These are phyloP conservation scores for Onthophagus taurus DNA, from an alignment of 1,140 invertebrate species.

Conservation along the genomic window DNA sequence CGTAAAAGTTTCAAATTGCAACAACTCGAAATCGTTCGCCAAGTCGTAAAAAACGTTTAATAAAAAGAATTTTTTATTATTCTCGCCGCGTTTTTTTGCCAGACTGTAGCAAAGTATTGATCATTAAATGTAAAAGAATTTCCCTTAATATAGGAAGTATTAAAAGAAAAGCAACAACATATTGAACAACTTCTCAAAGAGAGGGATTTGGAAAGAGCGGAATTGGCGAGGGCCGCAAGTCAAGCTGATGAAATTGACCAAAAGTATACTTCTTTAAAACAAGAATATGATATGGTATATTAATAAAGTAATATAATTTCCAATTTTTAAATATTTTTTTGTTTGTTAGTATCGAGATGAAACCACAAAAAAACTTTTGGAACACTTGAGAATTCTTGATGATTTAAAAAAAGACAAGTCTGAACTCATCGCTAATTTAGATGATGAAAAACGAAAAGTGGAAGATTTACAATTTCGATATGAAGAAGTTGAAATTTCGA, in stretches of 20 bases:
- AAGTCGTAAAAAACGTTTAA: no score
- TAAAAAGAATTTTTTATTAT: no score
- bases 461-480: conserved; percentile 88
- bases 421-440: conserved; percentile 57
- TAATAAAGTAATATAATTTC: conserved; percentile 6
- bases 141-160: conserved; percentile 80
- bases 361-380: conserved; percentile 42
- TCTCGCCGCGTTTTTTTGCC: no score
- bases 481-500: conserved; percentile 77
- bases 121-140: no score
- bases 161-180: conserved; percentile 88
- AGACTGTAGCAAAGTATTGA: no score
- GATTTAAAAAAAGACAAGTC: conserved; percentile 57
- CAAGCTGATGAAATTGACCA: conserved; percentile 60
- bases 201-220: conserved; percentile 77
- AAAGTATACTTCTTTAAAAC: conserved; percentile 38
- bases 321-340: conserved; percentile 4
- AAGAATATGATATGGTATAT: conserved; percentile 47
- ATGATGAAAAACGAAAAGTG: conserved; percentile 77
- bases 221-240: conserved; percentile 61
- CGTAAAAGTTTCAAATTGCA: no score
- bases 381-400: conserved; percentile 36
- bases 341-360: conserved; percentile 44
- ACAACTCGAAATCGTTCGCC: no score
- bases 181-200: conserved; percentile 84